phyloP scores from a whole-genome alignment of 2,113 vertebrate species.

The Stictonetta naevosa region DNA sequence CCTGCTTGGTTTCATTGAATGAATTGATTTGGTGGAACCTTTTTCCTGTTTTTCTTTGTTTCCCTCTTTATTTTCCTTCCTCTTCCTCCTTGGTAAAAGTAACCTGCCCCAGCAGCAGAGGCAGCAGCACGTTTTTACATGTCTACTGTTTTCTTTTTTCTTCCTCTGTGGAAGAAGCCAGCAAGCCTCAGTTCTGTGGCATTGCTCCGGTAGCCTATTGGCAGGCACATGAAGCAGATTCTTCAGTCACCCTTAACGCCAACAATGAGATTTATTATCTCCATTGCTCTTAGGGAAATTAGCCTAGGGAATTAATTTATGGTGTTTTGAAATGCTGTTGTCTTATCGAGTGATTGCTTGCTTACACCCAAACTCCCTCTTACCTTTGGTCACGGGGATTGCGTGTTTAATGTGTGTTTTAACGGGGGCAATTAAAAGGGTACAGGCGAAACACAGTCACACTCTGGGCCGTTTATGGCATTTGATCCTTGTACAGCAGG shows the following conservation, averaged over 20 bases:
- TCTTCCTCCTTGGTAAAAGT: not conserved
- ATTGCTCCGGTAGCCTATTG: conserved; percentile 5
- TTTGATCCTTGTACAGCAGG: conserved; percentile 70
- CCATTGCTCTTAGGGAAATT: conserved; percentile 49
- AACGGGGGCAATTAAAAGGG: conserved; percentile 67
- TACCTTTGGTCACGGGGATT: conserved; percentile 79
- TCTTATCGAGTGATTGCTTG: conserved; percentile 67
- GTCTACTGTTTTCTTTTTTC: not conserved
- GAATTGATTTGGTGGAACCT: not conserved
- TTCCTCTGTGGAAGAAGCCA: not conserved
- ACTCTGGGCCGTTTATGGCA: conserved; percentile 66
- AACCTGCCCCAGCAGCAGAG: not conserved
- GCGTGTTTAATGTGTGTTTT: conserved; percentile 66
- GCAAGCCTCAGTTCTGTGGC: not conserved
- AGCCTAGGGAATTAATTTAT: conserved; percentile 74
- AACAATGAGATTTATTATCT: conserved; percentile 68
- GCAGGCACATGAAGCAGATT: not conserved
- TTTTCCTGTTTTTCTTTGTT: not conserved
- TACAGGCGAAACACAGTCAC: conserved; percentile 54
- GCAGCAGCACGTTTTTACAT: not conserved
- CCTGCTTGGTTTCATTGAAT: not conserved
- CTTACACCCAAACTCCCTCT: conserved; percentile 65
- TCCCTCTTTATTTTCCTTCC: not conserved
- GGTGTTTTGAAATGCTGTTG: conserved; percentile 74
- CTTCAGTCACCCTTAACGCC: conserved; percentile 48